phyloP scores from a whole-genome alignment of 2,888 invertebrate species.

The Lamproptera curius region DNA sequence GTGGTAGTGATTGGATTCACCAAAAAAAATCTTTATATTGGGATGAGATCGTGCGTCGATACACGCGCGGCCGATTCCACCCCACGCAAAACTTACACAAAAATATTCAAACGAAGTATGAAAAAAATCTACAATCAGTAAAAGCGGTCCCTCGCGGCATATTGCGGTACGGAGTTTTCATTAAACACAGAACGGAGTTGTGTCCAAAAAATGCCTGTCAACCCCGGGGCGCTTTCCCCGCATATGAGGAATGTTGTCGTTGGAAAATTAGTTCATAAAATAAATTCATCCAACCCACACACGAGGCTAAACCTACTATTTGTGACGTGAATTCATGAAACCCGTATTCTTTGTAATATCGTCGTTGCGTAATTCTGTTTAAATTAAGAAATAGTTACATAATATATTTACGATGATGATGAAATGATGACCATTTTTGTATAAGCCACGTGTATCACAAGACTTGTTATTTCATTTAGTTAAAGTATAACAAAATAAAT shows the following conservation, averaged over 20 bases:
- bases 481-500: too few species aligned
- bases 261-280: slow-evolving; percentile 73
- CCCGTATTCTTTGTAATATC: too few species aligned
- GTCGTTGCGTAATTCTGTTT: too few species aligned
- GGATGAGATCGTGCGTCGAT: too few species aligned
- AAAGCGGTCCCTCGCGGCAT: slow-evolving; percentile 67
- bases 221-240: slow-evolving; percentile 54
- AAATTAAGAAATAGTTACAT: too few species aligned
- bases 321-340: slow-evolving; percentile 31
- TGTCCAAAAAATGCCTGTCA: slow-evolving; percentile 62
- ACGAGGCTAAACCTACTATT: slow-evolving; percentile 40
- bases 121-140: slow-evolving; percentile 67
- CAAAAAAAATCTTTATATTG: too few species aligned
- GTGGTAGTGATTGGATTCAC: too few species aligned
- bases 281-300: slow-evolving; percentile 49
- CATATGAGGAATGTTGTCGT: slow-evolving; percentile 70
- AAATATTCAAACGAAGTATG: slow-evolving; percentile 63
- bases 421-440: too few species aligned
- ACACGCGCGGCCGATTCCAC: slow-evolving; percentile 34
- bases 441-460: too few species aligned
- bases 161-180: slow-evolving; percentile 71
- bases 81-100: slow-evolving; percentile 32
- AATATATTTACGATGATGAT: too few species aligned
- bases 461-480: too few species aligned
- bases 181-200: slow-evolving; percentile 66